Base-by-base conservation (phyloP, 2,888 invertebrate species). In the Euplagia quadripunctaria region DNA sequence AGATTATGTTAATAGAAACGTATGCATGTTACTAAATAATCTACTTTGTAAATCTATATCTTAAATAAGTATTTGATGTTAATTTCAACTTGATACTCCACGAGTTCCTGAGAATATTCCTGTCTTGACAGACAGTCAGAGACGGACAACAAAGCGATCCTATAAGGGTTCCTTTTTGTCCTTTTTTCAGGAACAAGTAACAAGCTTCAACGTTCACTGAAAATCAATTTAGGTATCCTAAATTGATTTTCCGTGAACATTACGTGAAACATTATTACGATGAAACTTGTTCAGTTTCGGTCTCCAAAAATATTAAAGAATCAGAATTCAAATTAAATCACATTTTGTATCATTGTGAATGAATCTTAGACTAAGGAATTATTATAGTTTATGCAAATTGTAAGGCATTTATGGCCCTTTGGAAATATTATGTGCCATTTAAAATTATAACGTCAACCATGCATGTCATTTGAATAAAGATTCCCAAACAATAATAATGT, bases 401-500 rank as follows among this genome's bases (percentile, higher is more conserved):
- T 17, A 52, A 52, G 6, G 58, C 20, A 12, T 12, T 58, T 11
- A n/a, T 55, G n/a, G n/a, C n/a, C 9, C n/a, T 55, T 11, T 55
- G 55, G 4, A 55, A n/a, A n/a, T 55, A 2, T 55, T 55, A 2
- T 55, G n/a, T 55, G n/a, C 8, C 11, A n/a, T 11, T n/a, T 55
- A 55, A 55, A 55, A 58, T 11, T 58, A 58, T 9, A 58, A 58
- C 58, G 20, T 31, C 20, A 5, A 58, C 61, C 16, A 66, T n/a
- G 55, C 31, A 63, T 51, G 43, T 52, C 43, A 74, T 71, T 74
- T 66, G 64, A 58, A 51, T 68, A 58, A 65, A 41, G 58, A 14
- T 55, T 52, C 58, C 9, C 58, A 64, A 69, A 69, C 69, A 69
- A 58, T 55, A 68, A 61, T 31, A 65, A 67, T 68, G 63, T 64